Percentiles rank a stretch among this genome's conserved stretches.
These are phyloP conservation scores for Eumerus sabulonum DNA, from an alignment of 2,888 invertebrate species.

Conservation along the genomic window DNA sequence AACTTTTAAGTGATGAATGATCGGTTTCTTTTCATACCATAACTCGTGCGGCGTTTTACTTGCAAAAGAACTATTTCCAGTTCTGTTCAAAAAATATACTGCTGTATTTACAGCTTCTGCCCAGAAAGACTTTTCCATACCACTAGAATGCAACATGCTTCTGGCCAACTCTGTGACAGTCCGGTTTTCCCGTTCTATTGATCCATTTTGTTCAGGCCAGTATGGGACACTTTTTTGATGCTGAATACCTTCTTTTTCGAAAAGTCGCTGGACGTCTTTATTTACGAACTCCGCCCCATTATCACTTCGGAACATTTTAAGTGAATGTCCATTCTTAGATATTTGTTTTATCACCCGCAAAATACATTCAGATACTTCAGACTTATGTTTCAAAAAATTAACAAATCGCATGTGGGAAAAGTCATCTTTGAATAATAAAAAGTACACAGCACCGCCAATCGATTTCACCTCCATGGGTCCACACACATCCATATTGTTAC, in stretches of 20 bases:
- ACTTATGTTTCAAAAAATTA: slow-evolving; percentile 16
- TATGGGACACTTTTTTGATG: slow-evolving; percentile 54
- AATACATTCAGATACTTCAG: slow-evolving; percentile 14
- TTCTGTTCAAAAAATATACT: too few relatives aligned
- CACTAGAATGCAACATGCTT: slow-evolving; percentile 49
- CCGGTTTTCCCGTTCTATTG: slow-evolving; percentile 53
- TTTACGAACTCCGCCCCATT: too few relatives aligned
- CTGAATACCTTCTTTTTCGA: slow-evolving; percentile 24
- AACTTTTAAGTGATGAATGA: slow-evolving; percentile 8
- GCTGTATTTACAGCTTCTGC: slow-evolving; percentile 72
- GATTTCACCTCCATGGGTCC: slow-evolving; percentile 13
- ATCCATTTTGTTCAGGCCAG: slow-evolving; percentile 61
- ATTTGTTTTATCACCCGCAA: too few relatives aligned
- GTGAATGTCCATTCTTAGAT: too few relatives aligned
- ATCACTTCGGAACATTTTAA: slow-evolving; percentile 13
- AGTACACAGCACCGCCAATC: neutral
- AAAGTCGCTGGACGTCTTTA: slow-evolving; percentile 12
- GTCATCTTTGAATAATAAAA: slow-evolving; percentile 6
- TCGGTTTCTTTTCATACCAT: neutral
- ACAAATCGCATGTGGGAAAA: slow-evolving; percentile 11
- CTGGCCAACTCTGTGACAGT: slow-evolving; percentile 51
- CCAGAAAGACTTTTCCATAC: slow-evolving; percentile 71
- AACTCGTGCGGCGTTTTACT: neutral
- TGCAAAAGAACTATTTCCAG: too few relatives aligned
- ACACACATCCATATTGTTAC: slow-evolving; percentile 7